A percentile compares a stretch with the other conserved stretches of the same genome.
These are phyloP conservation scores for Lucilia sericata DNA, from an alignment of 1,140 invertebrate species.

Conservation along the genomic window DNA sequence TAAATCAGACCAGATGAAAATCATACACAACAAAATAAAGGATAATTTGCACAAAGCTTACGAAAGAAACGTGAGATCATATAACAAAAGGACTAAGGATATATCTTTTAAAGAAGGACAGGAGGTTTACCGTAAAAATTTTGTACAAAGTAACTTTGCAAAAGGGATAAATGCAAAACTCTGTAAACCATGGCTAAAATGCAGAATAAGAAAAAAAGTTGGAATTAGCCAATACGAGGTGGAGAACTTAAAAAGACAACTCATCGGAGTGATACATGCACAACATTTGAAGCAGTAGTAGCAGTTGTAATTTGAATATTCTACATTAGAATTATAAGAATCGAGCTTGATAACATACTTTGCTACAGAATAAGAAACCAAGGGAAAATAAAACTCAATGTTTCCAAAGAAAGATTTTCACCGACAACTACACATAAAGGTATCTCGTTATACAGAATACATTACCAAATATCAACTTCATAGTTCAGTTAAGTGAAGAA, in stretches of 20 bases:
- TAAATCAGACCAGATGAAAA: not conserved
- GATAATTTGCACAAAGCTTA: not conserved
- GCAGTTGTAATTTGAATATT: no score
- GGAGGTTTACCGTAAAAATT: not conserved
- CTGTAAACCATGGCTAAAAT: constrained; percentile 3
- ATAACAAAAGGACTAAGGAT: not conserved
- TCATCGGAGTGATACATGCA: not conserved
- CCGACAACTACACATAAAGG: no score
- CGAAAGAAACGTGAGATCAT: not conserved
- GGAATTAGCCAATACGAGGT: not conserved
- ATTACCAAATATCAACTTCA: no score
- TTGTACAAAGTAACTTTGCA: not conserved
- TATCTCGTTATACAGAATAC: no score
- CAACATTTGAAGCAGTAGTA: no score
- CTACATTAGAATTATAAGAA: no score
- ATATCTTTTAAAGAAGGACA: not conserved
- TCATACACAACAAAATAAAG: not conserved
- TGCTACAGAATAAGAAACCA: no score
- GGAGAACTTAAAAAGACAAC: not conserved
- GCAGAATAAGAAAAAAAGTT: not conserved
- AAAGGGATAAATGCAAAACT: not conserved
- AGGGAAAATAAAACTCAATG: no score
- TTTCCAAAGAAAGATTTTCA: no score
- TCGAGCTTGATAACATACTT: no score
- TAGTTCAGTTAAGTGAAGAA: no score